phyloP scores from a whole-genome alignment of 2,113 vertebrate species.

The Hippocampus guttulatus region DNA sequence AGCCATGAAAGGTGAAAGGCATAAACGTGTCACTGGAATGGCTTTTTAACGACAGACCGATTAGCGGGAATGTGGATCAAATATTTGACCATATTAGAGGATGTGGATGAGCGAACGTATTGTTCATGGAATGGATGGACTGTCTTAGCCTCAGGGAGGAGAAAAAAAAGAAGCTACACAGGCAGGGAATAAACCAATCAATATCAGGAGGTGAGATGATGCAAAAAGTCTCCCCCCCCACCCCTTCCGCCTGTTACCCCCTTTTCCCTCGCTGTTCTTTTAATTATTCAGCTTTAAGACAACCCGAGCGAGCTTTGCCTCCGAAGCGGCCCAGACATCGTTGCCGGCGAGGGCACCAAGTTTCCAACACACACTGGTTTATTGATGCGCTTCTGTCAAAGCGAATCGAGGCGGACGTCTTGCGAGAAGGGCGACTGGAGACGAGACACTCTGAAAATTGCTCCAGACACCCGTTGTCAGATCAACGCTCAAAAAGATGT shows the following conservation, averaged over 20 bases:
- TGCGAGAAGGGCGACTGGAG: neutral
- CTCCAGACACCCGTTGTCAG: neutral
- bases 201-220: neutral
- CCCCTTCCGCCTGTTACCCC: neutral
- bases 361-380: conserved; percentile 1
- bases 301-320: neutral
- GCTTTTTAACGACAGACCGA: neutral
- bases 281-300: neutral
- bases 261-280: neutral
- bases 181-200: neutral
- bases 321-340: neutral
- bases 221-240: neutral
- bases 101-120: neutral
- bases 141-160: neutral
- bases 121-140: neutral
- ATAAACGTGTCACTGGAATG: neutral
- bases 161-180: neutral
- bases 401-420: neutral
- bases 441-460: neutral
- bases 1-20: neutral
- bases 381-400: conserved; percentile 6
- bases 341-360: neutral
- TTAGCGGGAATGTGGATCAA: neutral
- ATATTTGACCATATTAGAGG: neutral
- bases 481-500: neutral